Conservation (phyloP, 2,113 vertebrate genomes). For the Oncorhynchus masou region DNA sequence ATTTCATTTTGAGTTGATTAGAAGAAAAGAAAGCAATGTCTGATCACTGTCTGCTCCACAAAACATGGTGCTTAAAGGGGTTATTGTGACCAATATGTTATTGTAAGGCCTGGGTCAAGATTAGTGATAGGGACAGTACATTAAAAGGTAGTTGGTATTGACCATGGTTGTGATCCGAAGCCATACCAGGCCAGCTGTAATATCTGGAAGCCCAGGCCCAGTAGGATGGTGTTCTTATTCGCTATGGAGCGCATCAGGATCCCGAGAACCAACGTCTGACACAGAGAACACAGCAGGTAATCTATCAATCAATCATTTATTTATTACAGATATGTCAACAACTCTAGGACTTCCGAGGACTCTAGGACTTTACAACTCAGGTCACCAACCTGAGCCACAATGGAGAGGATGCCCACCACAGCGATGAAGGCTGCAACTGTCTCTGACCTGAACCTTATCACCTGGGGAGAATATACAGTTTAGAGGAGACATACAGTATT, state of each 20-base stretch:
- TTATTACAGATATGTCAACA: too few relatives aligned
- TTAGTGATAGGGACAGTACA: not conserved
- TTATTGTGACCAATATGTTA: too few relatives aligned
- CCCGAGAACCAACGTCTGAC: slow-evolving; percentile 85
- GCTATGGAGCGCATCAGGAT: slow-evolving; percentile 90
- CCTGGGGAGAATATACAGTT: slow-evolving; percentile 67
- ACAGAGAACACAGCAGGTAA: slow-evolving; percentile 15
- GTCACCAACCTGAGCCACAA: slow-evolving; percentile 85
- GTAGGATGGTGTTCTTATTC: slow-evolving; percentile 90
- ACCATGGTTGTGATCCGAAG: slow-evolving; percentile 92
- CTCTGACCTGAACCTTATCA: slow-evolving; percentile 85
- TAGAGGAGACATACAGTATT: not conserved
- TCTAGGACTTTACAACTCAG: too few relatives aligned
- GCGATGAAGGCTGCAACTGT: slow-evolving; percentile 89
- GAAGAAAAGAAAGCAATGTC: too few relatives aligned
- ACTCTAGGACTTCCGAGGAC: too few relatives aligned
- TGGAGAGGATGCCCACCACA: slow-evolving; percentile 88
- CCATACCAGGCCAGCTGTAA: slow-evolving; percentile 91
- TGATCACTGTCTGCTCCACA: too few relatives aligned
- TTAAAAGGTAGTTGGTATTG: slow-evolving; percentile 49
- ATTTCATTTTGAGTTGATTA: too few relatives aligned
- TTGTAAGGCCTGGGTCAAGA: too few relatives aligned
- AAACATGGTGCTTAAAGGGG: too few relatives aligned
- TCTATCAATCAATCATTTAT: too few relatives aligned
- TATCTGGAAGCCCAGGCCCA: slow-evolving; percentile 90